These are phyloP conservation scores for Sarcophaga peregrina DNA, from an alignment of 1,140 invertebrate genomes.

Conservation along the genomic window DNA sequence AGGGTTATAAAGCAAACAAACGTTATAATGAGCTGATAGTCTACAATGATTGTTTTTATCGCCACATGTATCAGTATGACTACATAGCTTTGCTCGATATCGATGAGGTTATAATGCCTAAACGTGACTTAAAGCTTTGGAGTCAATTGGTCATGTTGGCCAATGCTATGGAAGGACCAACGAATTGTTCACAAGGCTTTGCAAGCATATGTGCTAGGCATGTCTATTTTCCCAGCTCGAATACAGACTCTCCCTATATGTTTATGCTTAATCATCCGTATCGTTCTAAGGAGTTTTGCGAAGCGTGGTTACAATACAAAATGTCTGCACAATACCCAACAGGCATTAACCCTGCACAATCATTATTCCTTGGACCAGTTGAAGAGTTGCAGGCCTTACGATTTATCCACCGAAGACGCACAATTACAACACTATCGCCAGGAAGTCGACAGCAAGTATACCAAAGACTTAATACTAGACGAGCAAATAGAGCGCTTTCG, in stretches of 20 bases:
- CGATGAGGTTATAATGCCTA: slow-evolving; percentile 81
- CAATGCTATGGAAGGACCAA: background rate
- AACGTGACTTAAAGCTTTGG: slow-evolving; percentile 67
- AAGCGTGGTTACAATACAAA: background rate
- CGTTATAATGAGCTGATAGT: slow-evolving; percentile 82
- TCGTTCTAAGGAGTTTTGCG: background rate
- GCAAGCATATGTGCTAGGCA: background rate
- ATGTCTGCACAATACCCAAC: slow-evolving; percentile 2
- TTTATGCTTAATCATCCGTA: slow-evolving; percentile 10
- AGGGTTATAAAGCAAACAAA: slow-evolving; percentile 52
- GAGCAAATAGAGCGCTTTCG: background rate
- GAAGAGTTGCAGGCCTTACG: background rate
- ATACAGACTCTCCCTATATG: background rate
- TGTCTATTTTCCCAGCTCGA: background rate
- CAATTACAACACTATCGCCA: slow-evolving; percentile 10
- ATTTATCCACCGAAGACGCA: background rate
- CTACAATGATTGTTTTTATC: slow-evolving; percentile 86
- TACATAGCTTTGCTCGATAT: slow-evolving; percentile 73
- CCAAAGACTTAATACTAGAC: background rate
- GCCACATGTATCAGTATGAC: slow-evolving; percentile 73
- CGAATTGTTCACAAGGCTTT: background rate
- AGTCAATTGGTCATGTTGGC: slow-evolving; percentile 47
- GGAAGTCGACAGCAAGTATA: no score
- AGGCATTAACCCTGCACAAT: slow-evolving; percentile 19
- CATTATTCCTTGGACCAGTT: background rate